Conservation (phyloP, 2,888 invertebrate genomes). For the Malacosoma neustria region DNA sequence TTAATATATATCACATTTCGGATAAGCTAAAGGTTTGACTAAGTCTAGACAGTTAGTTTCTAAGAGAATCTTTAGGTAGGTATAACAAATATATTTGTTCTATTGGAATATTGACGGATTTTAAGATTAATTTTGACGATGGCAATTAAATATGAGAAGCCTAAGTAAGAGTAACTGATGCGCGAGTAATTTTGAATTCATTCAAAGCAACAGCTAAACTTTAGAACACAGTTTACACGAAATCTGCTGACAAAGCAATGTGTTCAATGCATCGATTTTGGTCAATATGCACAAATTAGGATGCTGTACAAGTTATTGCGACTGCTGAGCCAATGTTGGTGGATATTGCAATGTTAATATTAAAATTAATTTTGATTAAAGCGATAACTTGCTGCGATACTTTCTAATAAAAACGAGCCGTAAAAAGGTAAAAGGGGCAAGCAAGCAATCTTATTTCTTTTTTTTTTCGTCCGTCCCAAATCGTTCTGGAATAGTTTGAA, state of each 20-base stretch:
- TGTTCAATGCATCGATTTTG: conserved; percentile 59
- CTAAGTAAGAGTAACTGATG: conserved; percentile 58
- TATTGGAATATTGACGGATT: conserved; percentile 9
- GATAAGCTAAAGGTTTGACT: conserved; percentile 15
- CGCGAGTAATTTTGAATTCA: conserved; percentile 13
- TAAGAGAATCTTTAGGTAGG: conserved; percentile 9
- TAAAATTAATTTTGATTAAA: conserved; percentile 46
- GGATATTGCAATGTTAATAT: conserved; percentile 30
- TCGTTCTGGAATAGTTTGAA: conserved; percentile 82
- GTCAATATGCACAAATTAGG: conserved; percentile 53
- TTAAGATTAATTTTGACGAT: conserved; percentile 21
- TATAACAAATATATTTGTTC: conserved; percentile 12
- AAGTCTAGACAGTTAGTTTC: neutral
- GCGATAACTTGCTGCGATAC: conserved; percentile 69
- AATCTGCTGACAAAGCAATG: conserved; percentile 65
- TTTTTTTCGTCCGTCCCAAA: conserved; percentile 98
- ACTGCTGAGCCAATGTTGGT: conserved; percentile 45
- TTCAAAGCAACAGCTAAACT: conserved; percentile 52
- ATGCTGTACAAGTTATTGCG: conserved; percentile 68
- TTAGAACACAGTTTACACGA: conserved; percentile 31
- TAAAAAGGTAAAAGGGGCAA: conserved; percentile 74
- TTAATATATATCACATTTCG: conserved; percentile 21
- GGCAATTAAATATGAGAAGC: conserved; percentile 65
- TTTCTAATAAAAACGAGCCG: conserved; percentile 70
- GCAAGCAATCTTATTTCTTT: conserved; percentile 94